phyloP scores from a whole-genome alignment of 2,113 vertebrate species.

The Oncorhynchus nerka region DNA sequence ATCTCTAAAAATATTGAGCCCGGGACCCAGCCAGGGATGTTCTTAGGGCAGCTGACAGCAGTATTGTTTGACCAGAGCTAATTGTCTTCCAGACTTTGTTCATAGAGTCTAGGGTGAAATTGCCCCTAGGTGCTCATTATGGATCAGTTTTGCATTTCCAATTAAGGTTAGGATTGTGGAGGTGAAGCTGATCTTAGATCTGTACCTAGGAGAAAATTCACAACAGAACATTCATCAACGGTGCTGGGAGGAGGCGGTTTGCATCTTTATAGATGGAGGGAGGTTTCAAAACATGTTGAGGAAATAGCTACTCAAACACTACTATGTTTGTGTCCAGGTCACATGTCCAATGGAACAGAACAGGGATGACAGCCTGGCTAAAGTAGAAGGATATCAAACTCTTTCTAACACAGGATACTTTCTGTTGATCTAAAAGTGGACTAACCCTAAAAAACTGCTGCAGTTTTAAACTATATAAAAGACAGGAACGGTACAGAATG shows the following conservation, averaged over 20 bases:
- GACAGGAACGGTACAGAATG: too few species aligned
- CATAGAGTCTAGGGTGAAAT: not conserved
- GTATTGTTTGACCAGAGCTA: conserved; percentile 4
- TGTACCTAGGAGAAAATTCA: too few species aligned
- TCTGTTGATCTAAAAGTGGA: not conserved
- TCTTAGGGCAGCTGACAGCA: conserved; percentile 2
- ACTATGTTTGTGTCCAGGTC: not conserved
- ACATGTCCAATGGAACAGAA: not conserved
- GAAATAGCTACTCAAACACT: not conserved
- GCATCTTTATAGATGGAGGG: not conserved
- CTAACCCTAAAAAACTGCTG: too few species aligned
- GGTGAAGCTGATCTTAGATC: too few species aligned
- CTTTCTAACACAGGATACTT: not conserved
- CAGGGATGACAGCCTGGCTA: not conserved
- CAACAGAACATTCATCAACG: too few species aligned
- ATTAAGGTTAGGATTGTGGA: too few species aligned
- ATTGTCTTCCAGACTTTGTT: not conserved
- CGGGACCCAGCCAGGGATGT: not conserved
- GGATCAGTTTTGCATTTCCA: too few species aligned
- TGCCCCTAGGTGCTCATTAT: too few species aligned
- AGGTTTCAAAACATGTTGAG: not conserved
- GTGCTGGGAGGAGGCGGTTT: not conserved
- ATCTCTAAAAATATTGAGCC: not conserved
- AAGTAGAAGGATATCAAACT: not conserved
- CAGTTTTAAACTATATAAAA: too few species aligned